Base-by-base conservation (phyloP, 2,888 invertebrate genomes). In the Eudasyphora cyanicolor region DNA sequence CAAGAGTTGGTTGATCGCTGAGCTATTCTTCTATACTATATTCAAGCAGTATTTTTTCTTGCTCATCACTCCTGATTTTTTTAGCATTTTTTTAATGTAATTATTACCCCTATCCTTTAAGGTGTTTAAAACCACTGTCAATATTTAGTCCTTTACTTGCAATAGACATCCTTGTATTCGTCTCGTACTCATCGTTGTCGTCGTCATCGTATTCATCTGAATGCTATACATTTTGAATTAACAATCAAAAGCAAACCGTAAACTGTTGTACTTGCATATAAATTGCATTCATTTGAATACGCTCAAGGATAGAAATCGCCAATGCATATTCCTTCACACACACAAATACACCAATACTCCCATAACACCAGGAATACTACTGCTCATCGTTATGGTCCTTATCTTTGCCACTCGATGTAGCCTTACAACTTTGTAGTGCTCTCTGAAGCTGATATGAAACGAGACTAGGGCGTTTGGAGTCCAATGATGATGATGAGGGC, bases 251-350 rank as follows among this genome's bases (percentile, higher is more conserved):
- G 81, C 78, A 81, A 78, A 81, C 78, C 77, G 71, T 84, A 79
- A 79, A 84, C 71, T 73, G 76, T 79, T 84, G 71, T 84, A 73
- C 60, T 77, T 84, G 86, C 87, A 87, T 86, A 86, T 82, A 87
- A 87, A 87, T 87, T 86, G 86, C 84, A 86, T 86, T 86, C 85
- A 87, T 87, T 87, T 86, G 86, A 86, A 86, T 86, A 86, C 81
- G 84, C 75, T 86, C 84, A 86, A 83, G 86, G 85, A 83, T 82
- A 81, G 64, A 81, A 84, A 82, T 78, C 81, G 82, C 64, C 76
- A 84, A 76, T 73, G 85, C 80, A 76, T 79, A 14, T 69, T 62
- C 21, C 60, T 78, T 49, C 42, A n/a, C 27, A 1, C 57, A 57
- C 27, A 57, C 57, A 24, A 21, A 57, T 27, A 27, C 57, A 57